A percentile compares a stretch with the other conserved stretches of the same genome.
Evolutionary conservation across 2,113 vertebrate genomes (phyloP).

Genomic region (Sebastes fasciatus): DNA sequence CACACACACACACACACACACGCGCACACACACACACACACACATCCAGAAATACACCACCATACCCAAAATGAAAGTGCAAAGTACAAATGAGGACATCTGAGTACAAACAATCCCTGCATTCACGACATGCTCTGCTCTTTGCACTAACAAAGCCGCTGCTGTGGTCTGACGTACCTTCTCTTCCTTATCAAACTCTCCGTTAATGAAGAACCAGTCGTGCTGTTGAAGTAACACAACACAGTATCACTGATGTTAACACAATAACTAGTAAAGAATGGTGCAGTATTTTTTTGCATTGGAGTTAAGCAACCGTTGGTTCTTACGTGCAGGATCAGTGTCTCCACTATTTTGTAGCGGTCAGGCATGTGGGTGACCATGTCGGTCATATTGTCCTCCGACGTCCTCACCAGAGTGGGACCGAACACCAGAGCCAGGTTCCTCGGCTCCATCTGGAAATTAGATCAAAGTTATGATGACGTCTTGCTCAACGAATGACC

Average conservation of each 20-base stretch:
- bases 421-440: constrained; percentile 97
- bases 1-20: constrained; percentile 10
- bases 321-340: constrained; percentile 94
- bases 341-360: constrained; percentile 98
- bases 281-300: background rate
- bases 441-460: constrained; percentile 94
- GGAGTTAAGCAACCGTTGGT: background rate
- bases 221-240: constrained; percentile 66
- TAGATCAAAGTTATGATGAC: background rate
- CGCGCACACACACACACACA: background rate
- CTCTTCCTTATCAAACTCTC: constrained; percentile 87
- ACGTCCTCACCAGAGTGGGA: constrained; percentile 94
- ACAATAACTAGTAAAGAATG: background rate
- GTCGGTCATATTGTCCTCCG: constrained; percentile 98
- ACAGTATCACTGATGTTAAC: background rate
- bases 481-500: background rate
- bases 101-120: background rate
- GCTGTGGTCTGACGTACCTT: constrained; percentile 82
- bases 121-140: background rate
- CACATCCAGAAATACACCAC: background rate
- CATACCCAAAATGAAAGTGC: background rate
- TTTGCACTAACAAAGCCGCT: background rate
- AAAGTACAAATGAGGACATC: background rate
- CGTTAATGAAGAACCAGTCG: constrained; percentile 94
- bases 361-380: constrained; percentile 99